Evolutionary conservation across 2,797 vertebrate genomes (phyloP).

Genomic region (Cynodonichthys magdalenae): DNA sequence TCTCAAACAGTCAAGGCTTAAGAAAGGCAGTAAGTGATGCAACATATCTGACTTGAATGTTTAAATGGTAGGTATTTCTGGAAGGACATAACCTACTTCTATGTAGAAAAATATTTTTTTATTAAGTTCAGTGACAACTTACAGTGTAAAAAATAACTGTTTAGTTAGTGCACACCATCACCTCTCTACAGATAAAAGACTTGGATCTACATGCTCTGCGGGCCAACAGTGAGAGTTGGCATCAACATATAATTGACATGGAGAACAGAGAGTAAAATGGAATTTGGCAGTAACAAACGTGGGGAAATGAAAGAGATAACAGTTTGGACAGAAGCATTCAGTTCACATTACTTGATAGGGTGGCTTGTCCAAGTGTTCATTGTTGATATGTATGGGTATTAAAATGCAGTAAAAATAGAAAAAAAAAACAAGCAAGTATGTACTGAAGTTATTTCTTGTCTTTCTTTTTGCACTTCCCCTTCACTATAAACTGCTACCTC

Average conservation of each 20-base stretch:
- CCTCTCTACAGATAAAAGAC: slow-evolving; percentile 19
- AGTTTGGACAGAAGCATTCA: slow-evolving; percentile 14
- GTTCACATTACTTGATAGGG: slow-evolving; percentile 6
- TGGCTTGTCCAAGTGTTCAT: background rate
- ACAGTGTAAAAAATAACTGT: background rate
- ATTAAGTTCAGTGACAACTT: slow-evolving; percentile 5
- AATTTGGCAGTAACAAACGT: slow-evolving; percentile 15
- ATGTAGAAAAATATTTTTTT: background rate
- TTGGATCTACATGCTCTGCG: slow-evolving; percentile 18
- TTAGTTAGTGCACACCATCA: slow-evolving; percentile 9
- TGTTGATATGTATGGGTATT: slow-evolving; percentile 8
- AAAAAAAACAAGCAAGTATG: slow-evolving; percentile 22
- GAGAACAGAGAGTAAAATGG: slow-evolving; percentile 1
- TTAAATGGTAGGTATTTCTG: background rate
- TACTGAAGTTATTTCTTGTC: slow-evolving; percentile 5
- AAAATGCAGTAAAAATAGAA: background rate
- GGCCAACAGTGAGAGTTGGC: slow-evolving; percentile 13
- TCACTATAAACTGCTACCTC: slow-evolving; percentile 55
- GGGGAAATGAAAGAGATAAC: slow-evolving; percentile 20
- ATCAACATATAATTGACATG: slow-evolving; percentile 32
- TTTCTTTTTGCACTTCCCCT: slow-evolving; percentile 21
- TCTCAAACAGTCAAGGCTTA: too few relatives aligned
- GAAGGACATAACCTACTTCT: background rate
- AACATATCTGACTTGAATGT: too few relatives aligned
- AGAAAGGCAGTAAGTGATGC: too few relatives aligned